phyloP scores from a whole-genome alignment of 2,797 vertebrate genomes.

The Dromococcyx pavoninus region DNA sequence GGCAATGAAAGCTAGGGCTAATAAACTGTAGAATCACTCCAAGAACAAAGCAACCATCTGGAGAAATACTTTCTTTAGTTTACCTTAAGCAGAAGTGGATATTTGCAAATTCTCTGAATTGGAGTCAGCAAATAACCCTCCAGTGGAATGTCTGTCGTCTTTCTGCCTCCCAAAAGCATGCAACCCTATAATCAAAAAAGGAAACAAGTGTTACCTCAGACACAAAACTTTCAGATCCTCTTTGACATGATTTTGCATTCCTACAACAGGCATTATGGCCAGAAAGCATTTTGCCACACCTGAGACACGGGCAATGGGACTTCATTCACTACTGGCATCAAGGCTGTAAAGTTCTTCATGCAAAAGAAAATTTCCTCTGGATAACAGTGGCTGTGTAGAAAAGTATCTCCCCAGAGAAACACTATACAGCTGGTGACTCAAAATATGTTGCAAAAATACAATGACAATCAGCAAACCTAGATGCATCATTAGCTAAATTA shows the following conservation, averaged over 20 bases:
- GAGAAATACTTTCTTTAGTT: background rate
- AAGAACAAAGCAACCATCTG: background rate
- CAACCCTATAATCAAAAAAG: conserved; percentile 84
- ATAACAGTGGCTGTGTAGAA: background rate
- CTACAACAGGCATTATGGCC: fast-evolving
- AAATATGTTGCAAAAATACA: background rate
- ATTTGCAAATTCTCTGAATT: conserved; percentile 99
- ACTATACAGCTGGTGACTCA: background rate
- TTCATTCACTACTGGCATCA: background rate
- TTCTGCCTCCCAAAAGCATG: conserved; percentile 97
- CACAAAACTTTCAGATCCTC: background rate
- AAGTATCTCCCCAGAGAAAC: background rate
- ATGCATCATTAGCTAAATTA: background rate
- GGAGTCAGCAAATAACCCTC: conserved; percentile 96
- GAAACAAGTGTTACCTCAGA: background rate
- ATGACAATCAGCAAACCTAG: background rate
- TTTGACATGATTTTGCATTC: background rate
- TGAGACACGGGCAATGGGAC: background rate
- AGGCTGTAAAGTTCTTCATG: background rate
- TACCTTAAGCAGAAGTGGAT: conserved; percentile 97
- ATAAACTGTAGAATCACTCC: background rate
- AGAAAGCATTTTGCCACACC: background rate
- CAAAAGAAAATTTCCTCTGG: background rate
- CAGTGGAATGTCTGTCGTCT: conserved; percentile 95
- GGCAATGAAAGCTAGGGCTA: background rate